Evolutionary conservation across 1,140 invertebrate species (phyloP), one percentile per base, ranked within the genome.

Genomic region (Aphidius gifuensis): DNA sequence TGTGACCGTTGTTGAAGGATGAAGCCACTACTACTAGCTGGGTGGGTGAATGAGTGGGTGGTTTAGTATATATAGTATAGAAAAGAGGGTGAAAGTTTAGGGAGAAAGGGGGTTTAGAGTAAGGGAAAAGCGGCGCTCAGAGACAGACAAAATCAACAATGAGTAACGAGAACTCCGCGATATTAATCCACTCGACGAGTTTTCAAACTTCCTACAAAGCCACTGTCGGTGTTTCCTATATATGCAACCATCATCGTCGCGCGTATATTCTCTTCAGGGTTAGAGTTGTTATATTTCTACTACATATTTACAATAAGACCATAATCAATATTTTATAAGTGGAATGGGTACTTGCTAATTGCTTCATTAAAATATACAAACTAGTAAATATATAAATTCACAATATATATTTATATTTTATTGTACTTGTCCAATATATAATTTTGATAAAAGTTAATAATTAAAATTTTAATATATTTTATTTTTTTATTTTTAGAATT

Each of bases 111-210:
- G 62, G 62, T 60, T 65, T 56, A 55, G 67, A 69, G 68, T 66
- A 71, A 60, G 64, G 64, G 66, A 65, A 57, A 61, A 45, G 61
- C 59, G 58, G 48, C 45, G 55, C 64, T 66, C 63, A 67, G 76
- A 78, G 77, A 76, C 78, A 79, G 79, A 76, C 77, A 81, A 80
- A 80, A 81, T 81, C 77, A 81, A 81, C 78, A 81, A 80, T 73
- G 77, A 80, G 77, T 79, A 80, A 79, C 77, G 77, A 79, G 76
- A 81, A 79, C 77, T 77, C 77, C 70, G 75, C 75, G 78, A 80
- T 80, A 81, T 81, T 80, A 81, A 81, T 81, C 77, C 80, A 81
- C 79, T 81, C 78, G 78, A 75, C 75, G 80, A 80, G 80, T 80
- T 80, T 81, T 81, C 79, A 80, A 81, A 80, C 79, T 80, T 78